Conservation (phyloP, 2,113 vertebrate species). For the Lycocorax pyrrhopterus region DNA sequence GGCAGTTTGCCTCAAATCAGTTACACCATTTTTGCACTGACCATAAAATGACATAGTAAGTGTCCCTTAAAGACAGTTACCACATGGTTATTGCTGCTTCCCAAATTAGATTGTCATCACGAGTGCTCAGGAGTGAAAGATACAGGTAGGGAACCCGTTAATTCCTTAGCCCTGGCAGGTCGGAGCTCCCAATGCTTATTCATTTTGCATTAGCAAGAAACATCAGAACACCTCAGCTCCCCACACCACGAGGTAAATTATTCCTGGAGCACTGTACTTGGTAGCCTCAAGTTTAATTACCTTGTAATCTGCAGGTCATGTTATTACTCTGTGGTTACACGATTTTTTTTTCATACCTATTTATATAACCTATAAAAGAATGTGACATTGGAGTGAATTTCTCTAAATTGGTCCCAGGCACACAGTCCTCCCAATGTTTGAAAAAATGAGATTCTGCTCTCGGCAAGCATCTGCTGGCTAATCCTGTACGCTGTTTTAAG, state of each 20-base stretch:
- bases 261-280: slow-evolving; percentile 51
- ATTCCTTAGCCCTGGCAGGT: slow-evolving; percentile 29
- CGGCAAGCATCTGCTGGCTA: background rate
- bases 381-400: slow-evolving; percentile 44
- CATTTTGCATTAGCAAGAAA: slow-evolving; percentile 62
- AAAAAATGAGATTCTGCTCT: slow-evolving; percentile 8
- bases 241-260: slow-evolving; percentile 55
- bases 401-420: slow-evolving; percentile 34
- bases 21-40: background rate
- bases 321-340: slow-evolving; percentile 56
- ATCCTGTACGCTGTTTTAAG: background rate
- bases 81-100: slow-evolving; percentile 38
- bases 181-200: slow-evolving; percentile 44
- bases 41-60: slow-evolving; percentile 30
- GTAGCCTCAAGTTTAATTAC: slow-evolving; percentile 68
- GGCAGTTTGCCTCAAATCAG: background rate
- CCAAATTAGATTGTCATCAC: slow-evolving; percentile 45
- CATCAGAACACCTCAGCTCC: slow-evolving; percentile 45
- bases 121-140: slow-evolving; percentile 22
- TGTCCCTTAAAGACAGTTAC: slow-evolving; percentile 44
- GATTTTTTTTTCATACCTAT: background rate
- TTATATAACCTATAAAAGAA: slow-evolving; percentile 57
- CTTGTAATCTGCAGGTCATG: slow-evolving; percentile 58
- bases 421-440: background rate
- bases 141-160: background rate